These are phyloP conservation scores for Natator depressus DNA, from an alignment of 2,113 vertebrate genomes.

Conservation along the genomic window DNA sequence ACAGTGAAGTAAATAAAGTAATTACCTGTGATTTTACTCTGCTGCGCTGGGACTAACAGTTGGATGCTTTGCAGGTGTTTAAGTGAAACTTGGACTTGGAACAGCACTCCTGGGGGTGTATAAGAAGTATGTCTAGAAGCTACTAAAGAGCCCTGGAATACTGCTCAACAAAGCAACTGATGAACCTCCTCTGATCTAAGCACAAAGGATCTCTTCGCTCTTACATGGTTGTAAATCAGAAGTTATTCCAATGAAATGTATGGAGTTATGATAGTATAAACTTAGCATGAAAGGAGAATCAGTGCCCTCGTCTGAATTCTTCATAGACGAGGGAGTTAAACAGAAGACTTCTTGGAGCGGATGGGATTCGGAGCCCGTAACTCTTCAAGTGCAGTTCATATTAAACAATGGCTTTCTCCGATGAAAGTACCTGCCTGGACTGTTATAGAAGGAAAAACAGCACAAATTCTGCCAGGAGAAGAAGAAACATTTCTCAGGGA, in stretches of 20 bases:
- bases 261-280: rapidly evolving
- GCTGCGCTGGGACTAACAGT: no score
- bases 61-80: not conserved
- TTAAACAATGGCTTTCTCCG: no score
- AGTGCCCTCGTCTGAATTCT: not conserved
- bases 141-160: not conserved
- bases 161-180: not conserved
- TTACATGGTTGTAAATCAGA: not conserved
- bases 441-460: no score
- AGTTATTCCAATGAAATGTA: not conserved
- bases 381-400: no score
- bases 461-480: no score
- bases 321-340: no score
- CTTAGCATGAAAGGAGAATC: not conserved
- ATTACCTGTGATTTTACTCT: not conserved
- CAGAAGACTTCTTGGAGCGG: no score
- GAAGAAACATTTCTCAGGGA: no score
- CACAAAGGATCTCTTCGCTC: not conserved
- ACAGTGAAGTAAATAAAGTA: not conserved
- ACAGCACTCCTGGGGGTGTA: not conserved
- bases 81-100: not conserved
- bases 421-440: no score
- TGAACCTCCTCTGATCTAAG: rapidly evolving
- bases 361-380: no score
- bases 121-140: rapidly evolving